Conservation (phyloP, 2,888 invertebrate species). For the Nemotelus nigrinus region DNA sequence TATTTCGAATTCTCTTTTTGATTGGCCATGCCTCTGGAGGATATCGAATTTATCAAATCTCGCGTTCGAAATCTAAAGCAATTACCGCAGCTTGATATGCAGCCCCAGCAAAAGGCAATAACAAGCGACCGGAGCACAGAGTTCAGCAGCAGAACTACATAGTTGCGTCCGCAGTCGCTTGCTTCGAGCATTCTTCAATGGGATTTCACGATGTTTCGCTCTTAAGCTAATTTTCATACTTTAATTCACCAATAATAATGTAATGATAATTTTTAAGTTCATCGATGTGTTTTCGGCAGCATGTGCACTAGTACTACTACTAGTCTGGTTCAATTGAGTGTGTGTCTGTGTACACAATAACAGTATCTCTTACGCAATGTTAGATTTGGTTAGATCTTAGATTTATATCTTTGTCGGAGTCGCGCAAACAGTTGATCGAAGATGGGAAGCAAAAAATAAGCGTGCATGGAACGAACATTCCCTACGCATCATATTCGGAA, state of each 20-base stretch:
- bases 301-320: too few relatives aligned
- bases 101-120: background rate
- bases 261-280: slow-evolving; percentile 18
- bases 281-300: too few relatives aligned
- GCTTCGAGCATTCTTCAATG: slow-evolving; percentile 17
- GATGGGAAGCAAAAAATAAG: too few relatives aligned
- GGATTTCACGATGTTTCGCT: slow-evolving; percentile 34
- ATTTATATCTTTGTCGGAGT: too few relatives aligned
- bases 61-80: slow-evolving; percentile 26
- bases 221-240: slow-evolving; percentile 41
- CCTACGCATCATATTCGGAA: background rate
- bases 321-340: too few relatives aligned
- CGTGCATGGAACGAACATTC: too few relatives aligned
- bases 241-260: slow-evolving; percentile 34
- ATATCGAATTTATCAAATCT: slow-evolving; percentile 44
- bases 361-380: too few relatives aligned
- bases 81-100: slow-evolving; percentile 40
- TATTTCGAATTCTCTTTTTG: slow-evolving; percentile 42
- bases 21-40: slow-evolving; percentile 42
- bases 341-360: too few relatives aligned
- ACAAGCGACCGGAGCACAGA: too few relatives aligned
- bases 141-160: slow-evolving; percentile 13
- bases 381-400: too few relatives aligned
- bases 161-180: background rate
- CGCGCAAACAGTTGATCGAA: too few relatives aligned